A percentile compares a stretch with the other conserved stretches of the same genome.
These are phyloP conservation scores for Megalops cyprinoides DNA, from an alignment of 2,797 vertebrate species.

Conservation along the genomic window DNA sequence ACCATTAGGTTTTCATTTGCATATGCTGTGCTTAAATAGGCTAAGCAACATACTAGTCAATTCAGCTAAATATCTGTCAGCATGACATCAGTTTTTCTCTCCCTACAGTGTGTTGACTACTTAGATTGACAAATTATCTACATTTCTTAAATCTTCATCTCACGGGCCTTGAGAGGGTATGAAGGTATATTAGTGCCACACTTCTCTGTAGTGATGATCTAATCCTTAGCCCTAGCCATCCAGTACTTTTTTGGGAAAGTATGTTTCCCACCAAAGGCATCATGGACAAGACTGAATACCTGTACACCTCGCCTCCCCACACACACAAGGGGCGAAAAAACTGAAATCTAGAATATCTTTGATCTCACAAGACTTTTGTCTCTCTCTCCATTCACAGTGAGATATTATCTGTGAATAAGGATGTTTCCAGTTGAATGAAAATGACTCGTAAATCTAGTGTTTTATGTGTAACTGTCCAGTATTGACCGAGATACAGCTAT, in stretches of 20 bases:
- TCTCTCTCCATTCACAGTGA: not conserved
- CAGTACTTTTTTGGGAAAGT: not conserved
- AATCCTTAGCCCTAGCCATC: not conserved
- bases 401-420: constrained; percentile 56
- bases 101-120: too few relatives aligned
- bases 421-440: constrained; percentile 63
- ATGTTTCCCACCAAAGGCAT: not conserved
- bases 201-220: not conserved
- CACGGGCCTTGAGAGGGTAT: not conserved
- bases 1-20: constrained; percentile 10
- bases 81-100: not conserved
- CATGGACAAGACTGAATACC: too few relatives aligned
- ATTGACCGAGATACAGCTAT: constrained; percentile 59
- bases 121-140: not conserved
- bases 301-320: not conserved
- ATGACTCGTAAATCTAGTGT: constrained; percentile 61
- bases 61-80: not conserved
- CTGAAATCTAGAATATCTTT: too few relatives aligned
- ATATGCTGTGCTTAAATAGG: not conserved
- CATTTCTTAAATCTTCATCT: not conserved
- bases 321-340: too few relatives aligned
- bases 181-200: not conserved
- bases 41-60: not conserved
- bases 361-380: too few relatives aligned
- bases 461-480: constrained; percentile 58